Evolutionary conservation across 2,888 invertebrate species (phyloP), one percentile per base, ranked within the genome.

Genomic region (Acanthosoma haemorrhoidale): DNA sequence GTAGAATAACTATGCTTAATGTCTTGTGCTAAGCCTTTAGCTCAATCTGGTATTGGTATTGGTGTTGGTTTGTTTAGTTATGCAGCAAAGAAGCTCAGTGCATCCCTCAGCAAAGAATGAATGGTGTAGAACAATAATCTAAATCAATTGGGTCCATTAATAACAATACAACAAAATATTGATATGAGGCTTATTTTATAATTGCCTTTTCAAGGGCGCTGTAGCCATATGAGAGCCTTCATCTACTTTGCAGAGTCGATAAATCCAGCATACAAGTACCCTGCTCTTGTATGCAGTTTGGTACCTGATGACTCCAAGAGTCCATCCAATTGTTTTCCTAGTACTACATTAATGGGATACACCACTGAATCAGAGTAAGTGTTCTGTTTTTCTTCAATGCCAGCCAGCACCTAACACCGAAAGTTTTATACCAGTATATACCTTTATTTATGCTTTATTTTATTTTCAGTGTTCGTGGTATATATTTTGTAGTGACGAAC

Each of bases 211-310:
- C 16, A 59, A 73, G 74, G 73, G 2, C 32, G 38, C 13, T 74
- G 74, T 43, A 73, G 72, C 18, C 74, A 75, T 31, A 66, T 60
- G 18, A 72, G 72, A 38, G 43, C 74, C 5, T 68, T 58, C 63
- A 51, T 68, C 16, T 75, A 70, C 38, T 75, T 67, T 60, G 69
- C 71, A 4, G 73, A 73, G 41, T 74, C 74, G 6, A 70, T 75
- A 4, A 38, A 63, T 18, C 16, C 32, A n/a, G 36, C 41, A 4
- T 66, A 73, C 51, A 16, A 68, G n/a, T 73, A 70, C 57, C 39
- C 51, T 31, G 34, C 71, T 8, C 29, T 43, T 15, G 15, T 13
- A 9, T 73, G 73, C 41, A 29, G 36, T n/a, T 36, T 61, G 18
- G 13, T 73, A 16, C 32, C 34, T n/a, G 18, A 32, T 15, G 63